Evolutionary conservation across 30 jellyfish, hydroid and myxozoan species (phyloP), one percentile per base, ranked within the genome.

Genomic region (Hydra vulgaris): DNA sequence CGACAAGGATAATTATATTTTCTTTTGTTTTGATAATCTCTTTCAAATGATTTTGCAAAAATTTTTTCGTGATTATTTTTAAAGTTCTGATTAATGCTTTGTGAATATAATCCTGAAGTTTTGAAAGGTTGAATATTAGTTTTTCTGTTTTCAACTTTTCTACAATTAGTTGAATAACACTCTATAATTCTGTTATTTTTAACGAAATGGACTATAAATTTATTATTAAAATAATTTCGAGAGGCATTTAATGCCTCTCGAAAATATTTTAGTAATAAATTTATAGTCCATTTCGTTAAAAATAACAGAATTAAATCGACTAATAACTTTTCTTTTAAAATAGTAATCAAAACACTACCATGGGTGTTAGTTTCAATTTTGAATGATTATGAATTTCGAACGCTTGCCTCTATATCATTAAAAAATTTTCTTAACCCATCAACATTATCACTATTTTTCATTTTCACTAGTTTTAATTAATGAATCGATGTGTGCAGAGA

Each of bases 401-500:
- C 70, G 15, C 23, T 21, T 22, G 21, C 54, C 7, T 82, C 83
- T n/a, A 17, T 73, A 61, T 21, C 27, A 56, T 61, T 72, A 71
- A 17, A 81, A 67, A 8, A 15, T 21, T 72, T 81, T n/a, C n/a
- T n/a, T n/a, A n/a, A n/a, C n/a, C n/a, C n/a, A n/a, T n/a, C n/a
- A n/a, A n/a, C n/a, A n/a, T 25, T 21, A 66, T 24, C 67, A 84
- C 83, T 23, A 19, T 70, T 26, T n/a, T n/a, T 67, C 85, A 66
- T 80, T n/a, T n/a, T n/a, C 87, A 21, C 18, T 20, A 54, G 23
- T 54, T 55, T 80, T 80, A n/a, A 80, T 27, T 23, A n/a, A n/a
- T n/a, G n/a, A n/a, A n/a, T n/a, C n/a, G n/a, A n/a, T n/a, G n/a
- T n/a, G n/a, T n/a, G n/a, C n/a, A n/a, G n/a, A n/a, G n/a, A n/a